Evolutionary conservation across 2,113 vertebrate genomes (phyloP).

Genomic region (Mirza zaza): DNA sequence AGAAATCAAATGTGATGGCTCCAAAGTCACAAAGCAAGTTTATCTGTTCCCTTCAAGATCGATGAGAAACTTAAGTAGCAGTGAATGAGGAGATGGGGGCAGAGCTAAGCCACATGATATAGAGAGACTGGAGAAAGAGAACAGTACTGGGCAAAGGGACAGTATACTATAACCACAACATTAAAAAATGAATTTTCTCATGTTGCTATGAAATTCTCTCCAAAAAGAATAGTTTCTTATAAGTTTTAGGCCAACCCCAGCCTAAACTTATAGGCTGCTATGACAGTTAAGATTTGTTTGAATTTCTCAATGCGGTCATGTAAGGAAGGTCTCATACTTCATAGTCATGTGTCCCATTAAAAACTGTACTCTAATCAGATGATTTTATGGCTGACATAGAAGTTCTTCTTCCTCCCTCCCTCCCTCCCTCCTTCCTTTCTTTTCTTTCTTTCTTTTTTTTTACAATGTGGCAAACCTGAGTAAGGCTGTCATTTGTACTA

Average conservation of each 20-base stretch:
- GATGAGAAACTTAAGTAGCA: neutral
- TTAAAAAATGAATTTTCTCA: neutral
- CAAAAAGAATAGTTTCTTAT: neutral
- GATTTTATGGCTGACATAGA: neutral
- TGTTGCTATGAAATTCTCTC: neutral
- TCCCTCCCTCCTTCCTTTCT: too few relatives aligned
- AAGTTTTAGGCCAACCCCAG: neutral
- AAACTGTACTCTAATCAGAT: neutral
- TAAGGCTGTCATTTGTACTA: neutral
- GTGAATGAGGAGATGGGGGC: neutral
- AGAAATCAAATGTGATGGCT: neutral
- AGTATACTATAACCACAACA: neutral
- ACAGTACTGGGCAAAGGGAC: neutral
- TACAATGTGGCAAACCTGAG: neutral
- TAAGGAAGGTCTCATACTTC: neutral
- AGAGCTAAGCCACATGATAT: neutral
- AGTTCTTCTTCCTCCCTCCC: fast-evolving
- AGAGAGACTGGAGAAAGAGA: neutral
- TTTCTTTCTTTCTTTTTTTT: too few relatives aligned
- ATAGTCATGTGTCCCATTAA: neutral
- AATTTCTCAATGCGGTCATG: neutral
- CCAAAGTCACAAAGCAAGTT: neutral
- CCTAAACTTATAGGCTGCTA: neutral
- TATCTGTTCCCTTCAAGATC: neutral
- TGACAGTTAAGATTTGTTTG: neutral